Evolutionary conservation across 2,113 vertebrate species (phyloP).

Genomic region (Hirundichthys speculiger): DNA sequence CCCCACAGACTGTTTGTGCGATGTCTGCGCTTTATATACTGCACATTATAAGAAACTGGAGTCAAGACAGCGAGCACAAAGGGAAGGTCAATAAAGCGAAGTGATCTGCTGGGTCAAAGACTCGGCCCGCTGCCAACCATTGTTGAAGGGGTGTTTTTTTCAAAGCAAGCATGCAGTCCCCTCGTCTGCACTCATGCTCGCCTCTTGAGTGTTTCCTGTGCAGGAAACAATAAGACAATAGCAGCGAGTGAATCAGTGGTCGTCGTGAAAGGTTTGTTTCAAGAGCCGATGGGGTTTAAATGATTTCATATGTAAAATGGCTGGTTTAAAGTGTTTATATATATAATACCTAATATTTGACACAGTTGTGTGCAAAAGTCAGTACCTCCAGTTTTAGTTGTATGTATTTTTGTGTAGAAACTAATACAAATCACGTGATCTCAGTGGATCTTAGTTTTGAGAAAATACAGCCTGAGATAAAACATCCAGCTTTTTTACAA

Average conservation of each 20-base stretch:
- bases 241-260: conserved; percentile 39
- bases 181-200: conserved; percentile 54
- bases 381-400: too few species aligned
- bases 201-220: conserved; percentile 68
- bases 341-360: too few species aligned
- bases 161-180: conserved; percentile 51
- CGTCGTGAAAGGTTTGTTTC: conserved; percentile 1
- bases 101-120: conserved; percentile 55
- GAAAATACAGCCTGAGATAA: too few species aligned
- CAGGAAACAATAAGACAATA: conserved; percentile 76
- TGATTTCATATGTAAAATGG: too few species aligned
- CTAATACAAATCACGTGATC: too few species aligned
- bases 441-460: too few species aligned
- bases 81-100: conserved; percentile 57
- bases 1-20: conserved; percentile 52
- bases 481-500: too few species aligned
- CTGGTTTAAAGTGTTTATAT: too few species aligned
- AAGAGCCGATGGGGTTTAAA: neutral
- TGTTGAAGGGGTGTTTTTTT: conserved; percentile 40
- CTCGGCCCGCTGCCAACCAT: conserved; percentile 61
- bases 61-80: conserved; percentile 42
- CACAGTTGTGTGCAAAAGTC: too few species aligned
- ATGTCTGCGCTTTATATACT: conserved; percentile 67
- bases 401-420: too few species aligned
- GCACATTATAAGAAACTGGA: conserved; percentile 38